Evolutionary conservation across 2,888 invertebrate genomes (phyloP), one percentile per base, ranked within the genome.

Genomic region (Copidosoma aretas): DNA sequence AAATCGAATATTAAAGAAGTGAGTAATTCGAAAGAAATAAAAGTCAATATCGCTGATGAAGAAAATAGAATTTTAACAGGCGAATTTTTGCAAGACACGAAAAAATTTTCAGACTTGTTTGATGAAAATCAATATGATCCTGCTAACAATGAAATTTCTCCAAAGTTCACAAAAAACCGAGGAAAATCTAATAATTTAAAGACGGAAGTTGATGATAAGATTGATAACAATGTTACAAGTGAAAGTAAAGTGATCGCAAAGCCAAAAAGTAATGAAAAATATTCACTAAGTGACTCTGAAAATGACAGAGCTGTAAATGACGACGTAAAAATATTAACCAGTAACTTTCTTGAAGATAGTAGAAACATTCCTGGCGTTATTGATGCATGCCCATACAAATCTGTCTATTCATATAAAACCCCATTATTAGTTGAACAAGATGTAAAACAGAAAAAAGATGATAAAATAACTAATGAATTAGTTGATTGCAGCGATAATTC

Each of bases 281-380:
- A 32, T 32, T 32, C 32, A 32, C 8, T 32, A 32, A 32, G 4
- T 32, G 32, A 32, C 8, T 8, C 14, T n/a, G 24, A 24, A 39
- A 39, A 1, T 15, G 41, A 51, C 8, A 14, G 17, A 19, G 49
- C 15, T 19, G 73, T 70, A 32, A 32, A 32, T 1, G 74, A 76
- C 73, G 68, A 71, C 64, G 21, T 79, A 59, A 71, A 77, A 77
- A 58, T 66, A 46, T 72, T 73, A 15, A 82, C 82, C 0, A 67
- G 75, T 0, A 77, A 77, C 67, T 82, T 83, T 65, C 65, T 83
- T 22, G 80, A 81, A 17, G 83, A 83, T 22, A 77, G 79, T 19
- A 77, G 75, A 67, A 78, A 78, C 22, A 64, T 68, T 5, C 76
- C 79, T 0, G 74, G 58, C 17, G 61, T 74, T 46, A 76, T 76